Percentiles rank a stretch among this genome's conserved stretches.
These are phyloP conservation scores for Campoplex capitator DNA, from an alignment of 2,888 invertebrate genomes.

Conservation along the genomic window DNA sequence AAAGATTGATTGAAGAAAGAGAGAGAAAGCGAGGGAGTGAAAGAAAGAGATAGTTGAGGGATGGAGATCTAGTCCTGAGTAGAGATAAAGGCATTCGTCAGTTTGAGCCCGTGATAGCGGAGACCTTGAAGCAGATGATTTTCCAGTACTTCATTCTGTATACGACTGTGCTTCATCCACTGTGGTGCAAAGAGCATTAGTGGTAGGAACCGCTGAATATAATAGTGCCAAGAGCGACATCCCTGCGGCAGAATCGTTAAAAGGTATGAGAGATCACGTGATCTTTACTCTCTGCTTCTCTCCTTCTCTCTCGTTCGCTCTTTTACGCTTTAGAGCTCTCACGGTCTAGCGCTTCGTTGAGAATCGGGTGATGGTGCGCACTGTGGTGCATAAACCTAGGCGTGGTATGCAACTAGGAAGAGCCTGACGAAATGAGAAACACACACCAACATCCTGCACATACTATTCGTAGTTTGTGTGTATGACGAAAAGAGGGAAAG, in stretches of 20 bases:
- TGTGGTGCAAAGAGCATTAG: conserved; percentile 24
- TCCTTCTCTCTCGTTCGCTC: not conserved
- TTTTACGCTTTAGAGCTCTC: not conserved
- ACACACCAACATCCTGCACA: conserved; percentile 14
- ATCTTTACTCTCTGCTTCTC: conserved; percentile 15
- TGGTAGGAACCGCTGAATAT: conserved; percentile 41
- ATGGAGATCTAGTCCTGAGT: conserved; percentile 27
- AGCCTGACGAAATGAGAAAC: conserved; percentile 55
- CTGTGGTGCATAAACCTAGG: conserved; percentile 63
- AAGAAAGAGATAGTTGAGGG: conserved; percentile 8
- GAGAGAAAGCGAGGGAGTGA: conserved; percentile 20
- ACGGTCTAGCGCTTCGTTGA: conserved; percentile 55
- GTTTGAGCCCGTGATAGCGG: conserved; percentile 34
- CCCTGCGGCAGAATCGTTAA: conserved; percentile 40
- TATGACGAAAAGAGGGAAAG: too few relatives aligned
- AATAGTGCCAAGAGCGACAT: conserved; percentile 44
- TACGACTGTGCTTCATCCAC: conserved; percentile 24
- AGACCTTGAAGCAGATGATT: conserved; percentile 52
- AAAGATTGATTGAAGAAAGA: conserved; percentile 13
- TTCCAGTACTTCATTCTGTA: conserved; percentile 43
- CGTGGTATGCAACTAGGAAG: conserved; percentile 52
- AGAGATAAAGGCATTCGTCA: conserved; percentile 49
- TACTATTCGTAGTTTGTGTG: not conserved
- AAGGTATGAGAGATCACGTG: conserved; percentile 52
- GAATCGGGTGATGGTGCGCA: conserved; percentile 66